These are phyloP conservation scores for Polyploca ridens DNA, from an alignment of 2,888 invertebrate species.

Conservation along the genomic window DNA sequence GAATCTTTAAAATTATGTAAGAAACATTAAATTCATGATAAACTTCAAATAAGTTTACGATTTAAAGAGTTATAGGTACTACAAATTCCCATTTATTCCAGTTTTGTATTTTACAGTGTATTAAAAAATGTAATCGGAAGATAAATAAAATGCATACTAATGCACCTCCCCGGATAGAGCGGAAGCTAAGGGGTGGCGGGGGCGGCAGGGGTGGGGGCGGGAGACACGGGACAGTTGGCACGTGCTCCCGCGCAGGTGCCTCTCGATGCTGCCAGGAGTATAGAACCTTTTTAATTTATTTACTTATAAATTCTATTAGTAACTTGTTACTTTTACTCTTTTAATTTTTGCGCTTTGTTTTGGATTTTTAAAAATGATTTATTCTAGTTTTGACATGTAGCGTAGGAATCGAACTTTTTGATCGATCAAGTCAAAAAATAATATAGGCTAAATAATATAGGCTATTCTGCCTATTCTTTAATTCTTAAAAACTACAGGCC, in stretches of 20 bases:
- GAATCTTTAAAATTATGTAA: too few relatives aligned
- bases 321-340: background rate
- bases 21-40: too few relatives aligned
- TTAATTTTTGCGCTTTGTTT: too few relatives aligned
- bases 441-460: too few relatives aligned
- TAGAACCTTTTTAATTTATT: slow-evolving; percentile 29
- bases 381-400: too few relatives aligned
- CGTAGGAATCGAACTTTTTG: too few relatives aligned
- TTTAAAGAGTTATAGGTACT: too few relatives aligned
- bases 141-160: slow-evolving; percentile 30
- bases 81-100: background rate
- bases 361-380: too few relatives aligned
- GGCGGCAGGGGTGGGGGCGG: slow-evolving; percentile 32
- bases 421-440: too few relatives aligned
- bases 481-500: too few relatives aligned
- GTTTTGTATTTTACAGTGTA: background rate
- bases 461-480: too few relatives aligned
- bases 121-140: background rate
- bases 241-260: slow-evolving; percentile 79
- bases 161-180: slow-evolving; percentile 59
- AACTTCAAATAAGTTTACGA: too few relatives aligned
- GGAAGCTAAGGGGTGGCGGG: slow-evolving; percentile 44
- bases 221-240: slow-evolving; percentile 72
- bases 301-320: background rate
- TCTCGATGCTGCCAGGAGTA: slow-evolving; percentile 43